Evolutionary conservation across 2,113 vertebrate genomes (phyloP).

Genomic region (Phoenicopterus ruber): DNA sequence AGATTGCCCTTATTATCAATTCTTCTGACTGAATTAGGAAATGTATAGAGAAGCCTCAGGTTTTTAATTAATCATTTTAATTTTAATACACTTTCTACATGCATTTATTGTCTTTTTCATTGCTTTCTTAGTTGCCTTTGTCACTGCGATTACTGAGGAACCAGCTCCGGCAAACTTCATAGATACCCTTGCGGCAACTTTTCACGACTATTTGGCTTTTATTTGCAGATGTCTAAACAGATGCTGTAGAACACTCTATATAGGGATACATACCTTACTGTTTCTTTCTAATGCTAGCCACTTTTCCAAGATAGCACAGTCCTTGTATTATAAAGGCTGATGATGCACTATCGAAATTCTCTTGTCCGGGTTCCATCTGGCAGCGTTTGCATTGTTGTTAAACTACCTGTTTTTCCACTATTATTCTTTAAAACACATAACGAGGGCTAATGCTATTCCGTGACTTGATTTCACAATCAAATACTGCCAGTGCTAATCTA

Average conservation of each 20-base stretch:
- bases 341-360: not conserved
- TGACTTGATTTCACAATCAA: not conserved
- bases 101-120: not conserved
- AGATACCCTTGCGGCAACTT: constrained; percentile 11
- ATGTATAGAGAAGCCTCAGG: not conserved
- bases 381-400: not conserved
- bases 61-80: not conserved
- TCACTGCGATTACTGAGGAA: not conserved
- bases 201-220: not conserved
- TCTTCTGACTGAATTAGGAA: not conserved
- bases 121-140: not conserved
- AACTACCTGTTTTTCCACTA: not conserved
- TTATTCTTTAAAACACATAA: not conserved
- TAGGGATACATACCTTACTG: not conserved
- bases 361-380: not conserved
- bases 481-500: not conserved
- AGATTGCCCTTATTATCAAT: not conserved
- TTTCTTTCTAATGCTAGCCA: not conserved
- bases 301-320: not conserved
- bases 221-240: not conserved
- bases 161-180: not conserved
- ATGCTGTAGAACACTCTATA: not conserved
- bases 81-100: not conserved
- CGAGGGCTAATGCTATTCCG: not conserved
- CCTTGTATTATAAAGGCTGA: not conserved